Percentiles rank a stretch among this genome's conserved stretches.
These are phyloP conservation scores for Huso huso DNA, from an alignment of 2,797 vertebrate species.

Conservation along the genomic window DNA sequence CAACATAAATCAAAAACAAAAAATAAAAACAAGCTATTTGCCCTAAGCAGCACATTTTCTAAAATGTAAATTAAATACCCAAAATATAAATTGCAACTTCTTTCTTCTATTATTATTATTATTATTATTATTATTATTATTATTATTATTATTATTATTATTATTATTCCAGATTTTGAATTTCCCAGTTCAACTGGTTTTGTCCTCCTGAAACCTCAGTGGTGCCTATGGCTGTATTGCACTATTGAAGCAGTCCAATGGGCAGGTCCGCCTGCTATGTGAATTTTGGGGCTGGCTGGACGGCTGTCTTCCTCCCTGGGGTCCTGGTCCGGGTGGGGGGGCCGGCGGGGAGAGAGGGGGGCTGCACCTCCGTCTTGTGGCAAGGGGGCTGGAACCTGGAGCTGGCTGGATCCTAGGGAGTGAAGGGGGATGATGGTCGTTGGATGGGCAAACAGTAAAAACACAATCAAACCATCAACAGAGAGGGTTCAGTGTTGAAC, in stretches of 20 bases:
- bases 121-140: neutral
- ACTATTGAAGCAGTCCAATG: slow-evolving; percentile 6
- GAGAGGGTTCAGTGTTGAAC: no score
- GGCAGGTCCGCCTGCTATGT: neutral
- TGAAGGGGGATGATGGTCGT: slow-evolving; percentile 5
- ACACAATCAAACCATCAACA: slow-evolving; percentile 5
- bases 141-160: slow-evolving; percentile 5
- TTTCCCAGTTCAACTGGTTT: slow-evolving; percentile 9
- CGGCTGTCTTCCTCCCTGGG: neutral
- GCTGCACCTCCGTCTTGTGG: neutral
- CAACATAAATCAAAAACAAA: slow-evolving; percentile 1
- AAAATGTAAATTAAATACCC: neutral
- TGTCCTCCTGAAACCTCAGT: neutral
- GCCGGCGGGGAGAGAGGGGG: neutral
- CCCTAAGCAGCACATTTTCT: neutral
- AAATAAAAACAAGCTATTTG: slow-evolving; percentile 3
- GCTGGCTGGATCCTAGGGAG: slow-evolving; percentile 11
- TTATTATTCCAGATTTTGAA: slow-evolving; percentile 1
- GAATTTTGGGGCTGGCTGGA: neutral
- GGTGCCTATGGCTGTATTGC: slow-evolving; percentile 17
- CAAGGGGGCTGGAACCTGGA: neutral
- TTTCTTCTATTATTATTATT: neutral
- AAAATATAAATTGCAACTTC: neutral
- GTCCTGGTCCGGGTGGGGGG: neutral
- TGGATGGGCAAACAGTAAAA: neutral